Evolutionary conservation across 2,113 vertebrate species (phyloP).

Genomic region (Bolborhynchus lineola): DNA sequence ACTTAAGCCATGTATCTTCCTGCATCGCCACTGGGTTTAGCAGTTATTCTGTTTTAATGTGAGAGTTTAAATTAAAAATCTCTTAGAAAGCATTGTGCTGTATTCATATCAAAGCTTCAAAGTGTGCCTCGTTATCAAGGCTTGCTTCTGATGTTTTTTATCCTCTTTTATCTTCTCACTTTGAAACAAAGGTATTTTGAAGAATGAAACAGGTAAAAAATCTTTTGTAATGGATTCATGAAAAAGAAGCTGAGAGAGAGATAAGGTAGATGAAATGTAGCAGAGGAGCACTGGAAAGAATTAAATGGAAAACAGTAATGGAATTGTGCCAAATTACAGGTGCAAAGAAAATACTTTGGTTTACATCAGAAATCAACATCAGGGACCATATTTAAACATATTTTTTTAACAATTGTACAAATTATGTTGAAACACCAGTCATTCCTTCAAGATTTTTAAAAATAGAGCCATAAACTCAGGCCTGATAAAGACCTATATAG

Average conservation of each 20-base stretch:
- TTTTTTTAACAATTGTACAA: neutral
- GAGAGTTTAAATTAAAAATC: constrained; percentile 55
- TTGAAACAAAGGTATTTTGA: constrained; percentile 65
- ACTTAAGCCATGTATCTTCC: neutral
- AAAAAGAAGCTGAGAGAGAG: neutral
- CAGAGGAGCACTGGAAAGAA: neutral
- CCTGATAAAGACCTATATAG: neutral
- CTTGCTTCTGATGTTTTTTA: constrained; percentile 30
- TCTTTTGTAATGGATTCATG: constrained; percentile 13
- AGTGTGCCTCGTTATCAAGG: constrained; percentile 37
- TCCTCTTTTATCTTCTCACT: constrained; percentile 43
- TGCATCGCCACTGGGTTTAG: neutral
- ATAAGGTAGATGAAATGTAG: neutral
- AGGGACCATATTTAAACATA: neutral
- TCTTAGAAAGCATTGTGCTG: constrained; percentile 17
- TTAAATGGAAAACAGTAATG: neutral
- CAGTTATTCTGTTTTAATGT: constrained; percentile 27
- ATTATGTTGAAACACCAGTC: neutral
- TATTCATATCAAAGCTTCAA: constrained; percentile 48
- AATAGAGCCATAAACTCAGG: neutral
- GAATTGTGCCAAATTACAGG: neutral
- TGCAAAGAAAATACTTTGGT: neutral
- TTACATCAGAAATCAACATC: neutral
- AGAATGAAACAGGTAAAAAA: constrained; percentile 40
- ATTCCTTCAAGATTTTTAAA: neutral